Conservation (phyloP, 2,888 invertebrate species). For the Platycnemis pennipes region DNA sequence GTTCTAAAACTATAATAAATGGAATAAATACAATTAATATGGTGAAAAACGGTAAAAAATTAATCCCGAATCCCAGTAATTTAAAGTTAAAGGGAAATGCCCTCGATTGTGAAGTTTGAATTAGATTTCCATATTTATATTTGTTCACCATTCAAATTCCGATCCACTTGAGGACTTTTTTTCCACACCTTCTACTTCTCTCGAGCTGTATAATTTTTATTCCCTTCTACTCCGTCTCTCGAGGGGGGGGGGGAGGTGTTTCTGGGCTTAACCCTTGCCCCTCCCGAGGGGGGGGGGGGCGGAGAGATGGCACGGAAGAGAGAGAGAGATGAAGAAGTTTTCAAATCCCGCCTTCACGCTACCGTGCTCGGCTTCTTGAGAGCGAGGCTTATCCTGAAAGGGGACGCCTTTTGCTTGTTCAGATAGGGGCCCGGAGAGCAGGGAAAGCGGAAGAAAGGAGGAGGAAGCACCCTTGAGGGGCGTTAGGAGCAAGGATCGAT, state of each 20-base stretch:
- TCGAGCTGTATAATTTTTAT: background rate
- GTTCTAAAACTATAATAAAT: too few species aligned
- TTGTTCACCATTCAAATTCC: background rate
- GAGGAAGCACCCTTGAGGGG: background rate
- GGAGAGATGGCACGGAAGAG: background rate
- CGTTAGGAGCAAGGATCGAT: background rate
- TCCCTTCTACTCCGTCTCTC: background rate
- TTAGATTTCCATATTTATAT: background rate
- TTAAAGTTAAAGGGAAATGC: too few species aligned
- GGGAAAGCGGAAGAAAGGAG: background rate
- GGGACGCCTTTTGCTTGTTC: conserved; percentile 1
- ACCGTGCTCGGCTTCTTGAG: background rate
- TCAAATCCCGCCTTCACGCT: conserved; percentile 9
- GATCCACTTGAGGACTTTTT: background rate
- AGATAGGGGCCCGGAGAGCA: background rate
- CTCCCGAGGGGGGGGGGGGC: background rate
- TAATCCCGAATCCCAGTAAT: too few species aligned
- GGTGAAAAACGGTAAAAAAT: too few species aligned
- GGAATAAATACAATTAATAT: too few species aligned
- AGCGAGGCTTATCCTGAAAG: background rate
- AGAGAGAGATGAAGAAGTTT: background rate
- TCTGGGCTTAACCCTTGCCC: background rate
- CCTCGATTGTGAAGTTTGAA: too few species aligned
- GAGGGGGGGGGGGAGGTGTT: background rate
- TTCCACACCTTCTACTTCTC: background rate